Evolutionary conservation across 2,797 vertebrate genomes (phyloP).

Genomic region (Champsocephalus gunnari): DNA sequence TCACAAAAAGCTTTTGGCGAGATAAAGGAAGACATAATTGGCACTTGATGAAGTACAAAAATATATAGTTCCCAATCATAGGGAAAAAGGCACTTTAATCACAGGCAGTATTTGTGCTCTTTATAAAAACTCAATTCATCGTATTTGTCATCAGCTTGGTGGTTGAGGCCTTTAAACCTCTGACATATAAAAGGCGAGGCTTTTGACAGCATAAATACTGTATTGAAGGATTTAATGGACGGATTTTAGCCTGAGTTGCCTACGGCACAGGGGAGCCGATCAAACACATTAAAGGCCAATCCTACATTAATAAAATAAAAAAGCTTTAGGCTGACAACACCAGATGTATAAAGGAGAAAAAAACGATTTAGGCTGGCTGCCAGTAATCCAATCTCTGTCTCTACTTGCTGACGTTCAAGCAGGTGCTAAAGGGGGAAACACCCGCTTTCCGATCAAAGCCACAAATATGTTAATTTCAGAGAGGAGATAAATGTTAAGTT

Average conservation of each 20-base stretch:
- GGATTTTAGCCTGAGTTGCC: conserved; percentile 44
- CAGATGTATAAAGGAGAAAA: neutral
- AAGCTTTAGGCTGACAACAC: conserved; percentile 9
- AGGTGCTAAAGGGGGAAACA: conserved; percentile 45
- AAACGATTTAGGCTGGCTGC: conserved; percentile 32
- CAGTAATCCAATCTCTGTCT: conserved; percentile 53
- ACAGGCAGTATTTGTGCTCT: conserved; percentile 66
- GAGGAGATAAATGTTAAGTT: conserved; percentile 56
- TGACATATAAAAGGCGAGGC: neutral
- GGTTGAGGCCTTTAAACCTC: conserved; percentile 24
- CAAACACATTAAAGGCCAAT: conserved; percentile 19
- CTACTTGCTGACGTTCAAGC: conserved; percentile 49
- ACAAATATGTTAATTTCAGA: conserved; percentile 61
- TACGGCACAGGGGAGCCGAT: conserved; percentile 31
- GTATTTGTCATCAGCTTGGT: conserved; percentile 29
- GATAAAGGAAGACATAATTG: conserved; percentile 61
- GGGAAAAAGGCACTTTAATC: conserved; percentile 67
- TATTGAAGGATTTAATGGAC: conserved; percentile 47
- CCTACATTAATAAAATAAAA: conserved; percentile 25
- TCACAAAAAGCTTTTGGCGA: conserved; percentile 47
- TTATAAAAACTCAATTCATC: conserved; percentile 38
- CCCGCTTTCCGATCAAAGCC: conserved; percentile 52
- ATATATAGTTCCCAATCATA: conserved; percentile 60
- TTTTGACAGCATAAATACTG: conserved; percentile 4
- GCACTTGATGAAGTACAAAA: conserved; percentile 73